Percentiles rank a stretch among this genome's conserved stretches.
These are phyloP conservation scores for Accipiter virgatus DNA, from an alignment of 2,113 vertebrate genomes.

Conservation along the genomic window DNA sequence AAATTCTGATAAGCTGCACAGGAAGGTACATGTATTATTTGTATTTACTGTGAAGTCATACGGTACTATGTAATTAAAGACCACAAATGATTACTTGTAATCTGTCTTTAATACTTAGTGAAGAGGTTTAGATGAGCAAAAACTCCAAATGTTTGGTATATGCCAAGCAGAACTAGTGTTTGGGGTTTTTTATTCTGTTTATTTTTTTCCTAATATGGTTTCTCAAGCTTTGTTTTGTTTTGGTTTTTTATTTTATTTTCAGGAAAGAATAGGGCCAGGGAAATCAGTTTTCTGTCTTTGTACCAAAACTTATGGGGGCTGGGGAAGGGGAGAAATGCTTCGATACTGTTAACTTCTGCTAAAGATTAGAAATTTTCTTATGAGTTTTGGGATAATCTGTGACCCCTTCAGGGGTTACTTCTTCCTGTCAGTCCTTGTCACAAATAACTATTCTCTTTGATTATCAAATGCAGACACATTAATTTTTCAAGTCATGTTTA, in stretches of 20 bases:
- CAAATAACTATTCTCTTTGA: neutral
- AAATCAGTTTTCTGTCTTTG: neutral
- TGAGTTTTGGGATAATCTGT: neutral
- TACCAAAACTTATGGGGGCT: neutral
- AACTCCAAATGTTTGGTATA: neutral
- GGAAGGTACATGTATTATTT: neutral
- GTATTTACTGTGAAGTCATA: neutral
- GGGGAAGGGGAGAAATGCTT: fast-evolving
- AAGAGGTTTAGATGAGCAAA: neutral
- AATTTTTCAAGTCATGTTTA: neutral
- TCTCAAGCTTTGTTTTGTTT: neutral
- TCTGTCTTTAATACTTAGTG: neutral
- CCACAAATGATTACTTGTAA: neutral
- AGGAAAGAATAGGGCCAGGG: neutral
- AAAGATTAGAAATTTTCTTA: neutral
- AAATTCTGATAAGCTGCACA: neutral
- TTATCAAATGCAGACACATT: neutral
- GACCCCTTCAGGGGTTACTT: neutral
- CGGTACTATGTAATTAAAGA: neutral
- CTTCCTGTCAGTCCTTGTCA: neutral
- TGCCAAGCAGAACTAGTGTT: neutral
- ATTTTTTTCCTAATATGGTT: neutral
- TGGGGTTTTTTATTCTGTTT: neutral
- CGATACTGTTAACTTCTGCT: neutral
- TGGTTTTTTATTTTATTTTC: neutral